These are phyloP conservation scores for Blera fallax DNA, from an alignment of 2,888 invertebrate genomes.

Conservation along the genomic window DNA sequence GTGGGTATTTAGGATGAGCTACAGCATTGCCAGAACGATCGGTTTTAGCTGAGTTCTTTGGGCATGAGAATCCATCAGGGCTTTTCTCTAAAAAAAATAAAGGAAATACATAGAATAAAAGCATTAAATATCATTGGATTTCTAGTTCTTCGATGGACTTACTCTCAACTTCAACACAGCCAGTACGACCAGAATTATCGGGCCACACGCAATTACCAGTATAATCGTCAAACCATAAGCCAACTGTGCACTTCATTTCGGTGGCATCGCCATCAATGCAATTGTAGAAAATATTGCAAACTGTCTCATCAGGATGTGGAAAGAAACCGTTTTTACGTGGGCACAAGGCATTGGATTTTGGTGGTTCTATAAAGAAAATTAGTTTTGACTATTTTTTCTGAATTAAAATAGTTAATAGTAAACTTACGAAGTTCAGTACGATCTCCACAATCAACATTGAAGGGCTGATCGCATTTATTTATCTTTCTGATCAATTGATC, in stretches of 20 bases:
- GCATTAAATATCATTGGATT: neutral
- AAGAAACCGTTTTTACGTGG: conserved; percentile 95
- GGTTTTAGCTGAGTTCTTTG: conserved; percentile 85
- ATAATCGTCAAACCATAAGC: conserved; percentile 94
- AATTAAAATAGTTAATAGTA: neutral
- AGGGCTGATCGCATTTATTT: conserved; percentile 96
- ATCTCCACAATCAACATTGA: conserved; percentile 95
- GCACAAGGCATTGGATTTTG: conserved; percentile 87
- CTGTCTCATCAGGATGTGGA: conserved; percentile 90
- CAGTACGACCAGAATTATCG: conserved; percentile 88
- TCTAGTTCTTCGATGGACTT: conserved; percentile 76
- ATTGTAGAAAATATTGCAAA: conserved; percentile 94
- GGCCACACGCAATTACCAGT: conserved; percentile 96
- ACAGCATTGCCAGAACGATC: conserved; percentile 88
- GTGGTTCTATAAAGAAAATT: conserved; percentile 85
- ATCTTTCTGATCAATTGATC: conserved; percentile 92
- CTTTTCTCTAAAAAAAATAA: conserved; percentile 86
- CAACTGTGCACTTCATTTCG: conserved; percentile 92
- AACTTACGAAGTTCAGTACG: conserved; percentile 93
- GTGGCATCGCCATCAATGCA: conserved; percentile 92
- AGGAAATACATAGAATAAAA: conserved; percentile 9
- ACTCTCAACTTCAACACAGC: conserved; percentile 85
- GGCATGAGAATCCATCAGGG: conserved; percentile 93
- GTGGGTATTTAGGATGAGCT: conserved; percentile 92
- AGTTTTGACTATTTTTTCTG: neutral